Evolutionary conservation across 2,888 invertebrate species (phyloP), one percentile per base, ranked within the genome.

Genomic region (Stegophylla sp.): DNA sequence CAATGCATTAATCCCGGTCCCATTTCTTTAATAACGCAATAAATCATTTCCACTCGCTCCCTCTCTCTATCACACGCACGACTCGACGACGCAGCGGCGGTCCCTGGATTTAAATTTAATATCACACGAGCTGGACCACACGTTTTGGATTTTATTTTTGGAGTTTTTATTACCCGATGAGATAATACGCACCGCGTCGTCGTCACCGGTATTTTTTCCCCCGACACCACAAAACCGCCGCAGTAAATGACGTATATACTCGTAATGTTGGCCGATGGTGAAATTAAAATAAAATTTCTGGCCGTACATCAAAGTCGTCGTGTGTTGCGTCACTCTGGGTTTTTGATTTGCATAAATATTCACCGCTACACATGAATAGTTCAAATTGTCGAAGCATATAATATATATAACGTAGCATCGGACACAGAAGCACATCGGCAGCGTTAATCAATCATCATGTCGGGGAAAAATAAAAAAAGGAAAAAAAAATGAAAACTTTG

Each of bases 131-230:
- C 66, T 23, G 77, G 77, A 67, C 56, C 76, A 41, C 67, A 56
- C 67, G 77, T 59, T 67, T 69, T 59, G 23, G 56, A 45, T 77
- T 71, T 79, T 79, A 79, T 79, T 79, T 79, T 79, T 34, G 79
- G 79, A 79, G 71, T 79, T 79, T 77, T 79, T 79, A 79, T 79
- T 79, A 61, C 71, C 61, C 53, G 71, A 71, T 28, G 56, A 51
- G 71, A 79, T 71, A 43, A 75, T 53, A 41, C 12, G 4, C 48
- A 28, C 15, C 34, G 72, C 17, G 75, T 64, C 64, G 51, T 20
- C 59, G 41, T 4, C 28, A 17, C 28, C n/a, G 73, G 56, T 64
- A 64, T n/a, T 3, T 23, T 51, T 41, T 41, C 5, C n/a, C 34
- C 53, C 66, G 43, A 26, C 43, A 67, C 45, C 53, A 23, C 67